Base-by-base conservation (phyloP, 2,888 invertebrate species). In the Hydriomena furcata region DNA sequence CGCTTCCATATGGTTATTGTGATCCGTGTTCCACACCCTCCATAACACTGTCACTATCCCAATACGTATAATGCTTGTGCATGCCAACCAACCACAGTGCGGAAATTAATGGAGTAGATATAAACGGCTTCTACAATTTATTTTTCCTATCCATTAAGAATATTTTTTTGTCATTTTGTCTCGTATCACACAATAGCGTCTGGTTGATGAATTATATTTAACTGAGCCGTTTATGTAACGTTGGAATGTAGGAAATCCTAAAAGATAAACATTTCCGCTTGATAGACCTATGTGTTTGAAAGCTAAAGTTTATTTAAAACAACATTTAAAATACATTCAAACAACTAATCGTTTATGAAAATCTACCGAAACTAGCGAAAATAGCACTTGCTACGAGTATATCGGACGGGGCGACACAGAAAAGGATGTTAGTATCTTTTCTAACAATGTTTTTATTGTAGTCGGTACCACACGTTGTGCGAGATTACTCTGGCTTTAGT, bases 401-500 rank as follows among this genome's bases (percentile, higher is more conserved):
- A 51, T 48, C 44, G 51, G 48, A 31, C 25, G 20, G 49, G 38
- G 37, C 48, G 46, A 52, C 49, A 55, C 54, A 51, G 49, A 57
- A 58, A 55, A 58, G 52, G 50, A 52, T 48, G 47, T 51, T 46
- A 43, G 57, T 57, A 58, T 61, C 55, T 57, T 53, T 58, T 55
- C 57, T 52, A 58, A 61, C 61, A 57, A 48, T 60, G 63, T 60
- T 67, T 65, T 64, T 66, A 65, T 69, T 66, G 64, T 67, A 62
- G 61, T 65, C 58, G 48, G 55, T 65, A 65, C 60, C 63, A 65
- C 59, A 66, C 68, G 66, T 66, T 63, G 65, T 63, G 72, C 67
- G 68, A 73, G 71, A 75, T 73, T 76, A 76, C 72, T 73, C 66
- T 63, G 67, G 71, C 71, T 76, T 72, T 68, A 67, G 63, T 66